Conservation (phyloP, 2,113 vertebrate genomes). For the Odontesthes bonariensis region DNA sequence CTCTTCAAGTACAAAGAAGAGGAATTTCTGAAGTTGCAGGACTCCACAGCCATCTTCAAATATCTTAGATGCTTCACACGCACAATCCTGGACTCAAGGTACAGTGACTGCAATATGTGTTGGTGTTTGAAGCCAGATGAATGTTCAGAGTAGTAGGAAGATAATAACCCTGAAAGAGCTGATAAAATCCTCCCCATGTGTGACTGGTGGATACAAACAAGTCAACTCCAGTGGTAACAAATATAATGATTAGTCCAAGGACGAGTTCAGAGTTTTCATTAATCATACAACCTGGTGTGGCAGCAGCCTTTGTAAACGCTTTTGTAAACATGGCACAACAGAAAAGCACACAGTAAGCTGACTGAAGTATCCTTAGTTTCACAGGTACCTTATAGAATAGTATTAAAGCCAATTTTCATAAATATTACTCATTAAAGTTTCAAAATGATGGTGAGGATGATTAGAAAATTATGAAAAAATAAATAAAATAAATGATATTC, state of each 20-base stretch:
- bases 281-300: no score
- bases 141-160: not conserved
- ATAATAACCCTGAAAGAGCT: not conserved
- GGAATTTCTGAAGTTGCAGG: slow-evolving; percentile 92
- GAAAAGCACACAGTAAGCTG: no score
- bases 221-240: not conserved
- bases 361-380: no score
- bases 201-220: not conserved
- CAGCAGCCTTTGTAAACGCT: no score
- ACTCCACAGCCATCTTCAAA: slow-evolving; percentile 94
- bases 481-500: no score
- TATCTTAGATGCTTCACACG: slow-evolving; percentile 94
- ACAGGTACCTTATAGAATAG: no score
- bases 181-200: rapidly evolving
- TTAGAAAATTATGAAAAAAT: no score
- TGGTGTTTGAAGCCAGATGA: not conserved
- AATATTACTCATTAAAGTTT: no score
- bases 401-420: no score
- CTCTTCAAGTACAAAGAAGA: slow-evolving; percentile 98
- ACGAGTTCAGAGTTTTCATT: not conserved
- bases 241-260: not conserved
- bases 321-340: no score
- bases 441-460: no score
- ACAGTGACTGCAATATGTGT: slow-evolving; percentile 11
- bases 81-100: slow-evolving; percentile 94